Percentiles rank a stretch among this genome's conserved stretches.
These are phyloP conservation scores for Trachelus troglodyta DNA, from an alignment of 2,888 invertebrate genomes.

Conservation along the genomic window DNA sequence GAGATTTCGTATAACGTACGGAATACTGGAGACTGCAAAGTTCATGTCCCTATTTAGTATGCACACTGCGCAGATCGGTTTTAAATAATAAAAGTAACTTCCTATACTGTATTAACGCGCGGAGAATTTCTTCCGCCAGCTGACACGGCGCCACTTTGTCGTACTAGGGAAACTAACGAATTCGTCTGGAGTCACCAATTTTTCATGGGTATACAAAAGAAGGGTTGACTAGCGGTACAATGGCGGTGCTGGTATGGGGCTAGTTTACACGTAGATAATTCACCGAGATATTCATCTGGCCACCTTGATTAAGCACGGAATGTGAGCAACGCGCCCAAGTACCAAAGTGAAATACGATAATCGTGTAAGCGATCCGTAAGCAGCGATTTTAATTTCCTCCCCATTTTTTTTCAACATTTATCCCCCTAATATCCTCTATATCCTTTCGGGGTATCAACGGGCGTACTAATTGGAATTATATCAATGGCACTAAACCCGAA, in stretches of 20 bases:
- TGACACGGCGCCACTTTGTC: slow-evolving; percentile 22
- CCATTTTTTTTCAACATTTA: neutral
- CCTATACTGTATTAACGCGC: neutral
- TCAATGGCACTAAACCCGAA: neutral
- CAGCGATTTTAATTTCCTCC: neutral
- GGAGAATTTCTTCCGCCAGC: neutral
- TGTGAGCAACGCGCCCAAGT: slow-evolving; percentile 21
- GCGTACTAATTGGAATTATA: neutral
- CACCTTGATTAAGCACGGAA: slow-evolving; percentile 37
- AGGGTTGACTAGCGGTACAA: slow-evolving; percentile 48
- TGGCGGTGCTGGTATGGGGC: slow-evolving; percentile 37
- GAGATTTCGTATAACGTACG: neutral
- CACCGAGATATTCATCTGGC: slow-evolving; percentile 44
- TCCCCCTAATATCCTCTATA: neutral
- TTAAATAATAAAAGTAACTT: neutral
- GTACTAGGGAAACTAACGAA: slow-evolving; percentile 39
- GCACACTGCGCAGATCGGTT: neutral
- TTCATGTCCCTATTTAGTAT: neutral
- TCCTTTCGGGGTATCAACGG: neutral
- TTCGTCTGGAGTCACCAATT: slow-evolving; percentile 39
- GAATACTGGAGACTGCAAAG: slow-evolving; percentile 6
- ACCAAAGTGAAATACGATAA: neutral
- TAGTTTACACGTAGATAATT: slow-evolving; percentile 53
- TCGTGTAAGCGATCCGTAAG: neutral
- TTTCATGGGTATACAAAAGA: slow-evolving; percentile 46